Percentiles rank a stretch among this genome's conserved stretches.
Evolutionary conservation across 2,888 invertebrate species (phyloP).

Genomic region (Acrobasis suavella): DNA sequence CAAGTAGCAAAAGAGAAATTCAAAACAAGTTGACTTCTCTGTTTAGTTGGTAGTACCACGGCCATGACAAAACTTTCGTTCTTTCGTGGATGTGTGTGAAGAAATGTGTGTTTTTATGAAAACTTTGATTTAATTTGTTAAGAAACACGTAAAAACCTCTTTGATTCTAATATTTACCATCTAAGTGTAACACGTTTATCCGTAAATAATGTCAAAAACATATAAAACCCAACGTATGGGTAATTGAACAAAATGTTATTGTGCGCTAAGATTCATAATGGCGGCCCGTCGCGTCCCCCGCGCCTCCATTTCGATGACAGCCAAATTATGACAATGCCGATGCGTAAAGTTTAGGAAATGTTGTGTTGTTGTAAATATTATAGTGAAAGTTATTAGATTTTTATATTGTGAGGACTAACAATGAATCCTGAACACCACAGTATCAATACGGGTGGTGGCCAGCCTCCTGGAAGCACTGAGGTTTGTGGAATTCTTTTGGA

Average conservation of each 20-base stretch:
- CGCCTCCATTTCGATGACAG: conserved; percentile 85
- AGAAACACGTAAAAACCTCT: conserved; percentile 5
- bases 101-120: conserved; percentile 51
- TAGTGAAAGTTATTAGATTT: conserved; percentile 48
- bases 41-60: conserved; percentile 53
- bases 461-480: conserved; percentile 80
- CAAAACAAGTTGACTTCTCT: conserved; percentile 16
- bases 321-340: conserved; percentile 82
- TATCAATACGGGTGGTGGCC: conserved; percentile 84
- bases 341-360: conserved; percentile 72
- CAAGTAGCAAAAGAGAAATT: background rate
- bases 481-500: conserved; percentile 58
- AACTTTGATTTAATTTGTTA: conserved; percentile 36
- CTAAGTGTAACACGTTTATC: conserved; percentile 25
- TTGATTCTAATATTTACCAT: background rate
- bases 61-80: conserved; percentile 70
- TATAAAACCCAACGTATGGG: conserved; percentile 35
- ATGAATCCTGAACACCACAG: conserved; percentile 80
- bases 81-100: conserved; percentile 61
- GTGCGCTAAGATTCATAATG: conserved; percentile 83
- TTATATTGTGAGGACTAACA: conserved; percentile 54
- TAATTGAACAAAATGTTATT: conserved; percentile 71
- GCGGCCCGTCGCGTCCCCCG: conserved; percentile 87
- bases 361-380: conserved; percentile 68
- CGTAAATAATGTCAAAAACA: conserved; percentile 29